These are phyloP conservation scores for Pandemis cinnamomeana DNA, from an alignment of 2,888 invertebrate genomes.

Conservation along the genomic window DNA sequence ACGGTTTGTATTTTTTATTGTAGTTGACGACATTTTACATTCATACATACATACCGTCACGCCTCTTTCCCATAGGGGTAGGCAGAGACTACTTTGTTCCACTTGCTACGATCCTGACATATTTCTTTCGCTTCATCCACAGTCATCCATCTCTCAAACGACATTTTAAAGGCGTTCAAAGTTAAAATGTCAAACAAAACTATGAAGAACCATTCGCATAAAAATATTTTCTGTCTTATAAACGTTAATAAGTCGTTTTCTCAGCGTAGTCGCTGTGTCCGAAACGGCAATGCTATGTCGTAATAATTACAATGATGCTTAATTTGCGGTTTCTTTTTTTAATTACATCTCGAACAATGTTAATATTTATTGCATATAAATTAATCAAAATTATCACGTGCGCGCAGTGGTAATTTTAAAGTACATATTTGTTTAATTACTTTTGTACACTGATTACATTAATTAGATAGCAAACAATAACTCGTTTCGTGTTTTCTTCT, in stretches of 20 bases:
- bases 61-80: no score
- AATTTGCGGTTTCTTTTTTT: constrained; percentile 3
- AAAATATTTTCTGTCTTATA: background rate
- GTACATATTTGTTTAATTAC: background rate
- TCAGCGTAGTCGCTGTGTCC: constrained; percentile 7
- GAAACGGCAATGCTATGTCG: constrained; percentile 26
- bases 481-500: no score
- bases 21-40: background rate
- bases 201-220: background rate
- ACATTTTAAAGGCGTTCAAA: no score
- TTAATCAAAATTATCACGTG: constrained; percentile 23
- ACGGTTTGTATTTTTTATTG: background rate
- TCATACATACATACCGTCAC: no score
- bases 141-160: no score
- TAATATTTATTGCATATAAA: constrained; percentile 39
- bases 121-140: no score
- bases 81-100: no score
- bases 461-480: no score
- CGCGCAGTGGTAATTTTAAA: background rate
- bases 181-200: background rate
- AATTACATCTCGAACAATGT: constrained; percentile 25
- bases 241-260: background rate
- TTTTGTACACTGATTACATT: constrained; percentile 18
- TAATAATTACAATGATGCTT: constrained; percentile 10
- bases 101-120: no score